Percentiles rank a stretch among this genome's conserved stretches.
These are phyloP conservation scores for Blennius ocellaris DNA, from an alignment of 2,113 vertebrate species.

Conservation along the genomic window DNA sequence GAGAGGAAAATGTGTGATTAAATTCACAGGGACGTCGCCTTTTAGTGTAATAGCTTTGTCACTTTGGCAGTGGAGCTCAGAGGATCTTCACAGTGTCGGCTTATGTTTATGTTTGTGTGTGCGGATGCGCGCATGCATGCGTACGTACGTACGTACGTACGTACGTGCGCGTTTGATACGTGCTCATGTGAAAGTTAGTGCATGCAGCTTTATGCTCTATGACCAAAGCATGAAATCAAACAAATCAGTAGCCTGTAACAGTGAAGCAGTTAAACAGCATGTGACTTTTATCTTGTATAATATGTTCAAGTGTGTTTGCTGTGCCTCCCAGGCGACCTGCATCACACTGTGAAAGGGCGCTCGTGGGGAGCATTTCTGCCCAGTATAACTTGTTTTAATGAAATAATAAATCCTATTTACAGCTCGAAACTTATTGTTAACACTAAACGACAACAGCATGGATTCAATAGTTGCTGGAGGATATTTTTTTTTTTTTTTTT, in stretches of 20 bases:
- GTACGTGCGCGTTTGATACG: background rate
- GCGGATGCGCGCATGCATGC: conserved; percentile 26
- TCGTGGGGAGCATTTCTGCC: background rate
- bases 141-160: background rate
- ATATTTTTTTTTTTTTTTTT: too few species aligned
- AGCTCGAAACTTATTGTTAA: background rate
- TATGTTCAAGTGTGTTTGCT: conserved; percentile 1
- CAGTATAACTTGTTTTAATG: background rate
- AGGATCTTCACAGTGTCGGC: conserved; percentile 47
- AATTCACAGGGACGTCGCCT: conserved; percentile 66
- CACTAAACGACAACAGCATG: too few species aligned
- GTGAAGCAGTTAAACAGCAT: conserved; percentile 2
- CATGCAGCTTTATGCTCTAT: conserved; percentile 9
- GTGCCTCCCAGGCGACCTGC: background rate
- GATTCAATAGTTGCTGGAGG: too few species aligned
- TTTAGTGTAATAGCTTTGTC: conserved; percentile 74
- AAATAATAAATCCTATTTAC: background rate
- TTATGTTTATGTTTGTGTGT: conserved; percentile 24
- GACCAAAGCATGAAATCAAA: background rate
- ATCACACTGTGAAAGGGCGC: background rate
- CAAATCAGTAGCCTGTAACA: conserved; percentile 1
- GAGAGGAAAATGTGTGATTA: conserved; percentile 62
- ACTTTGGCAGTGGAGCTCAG: conserved; percentile 37
- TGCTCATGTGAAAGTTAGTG: background rate
- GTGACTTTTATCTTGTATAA: conserved; percentile 1